phyloP scores from a whole-genome alignment of 2,113 vertebrate genomes.

The Tragelaphus buxtoni region DNA sequence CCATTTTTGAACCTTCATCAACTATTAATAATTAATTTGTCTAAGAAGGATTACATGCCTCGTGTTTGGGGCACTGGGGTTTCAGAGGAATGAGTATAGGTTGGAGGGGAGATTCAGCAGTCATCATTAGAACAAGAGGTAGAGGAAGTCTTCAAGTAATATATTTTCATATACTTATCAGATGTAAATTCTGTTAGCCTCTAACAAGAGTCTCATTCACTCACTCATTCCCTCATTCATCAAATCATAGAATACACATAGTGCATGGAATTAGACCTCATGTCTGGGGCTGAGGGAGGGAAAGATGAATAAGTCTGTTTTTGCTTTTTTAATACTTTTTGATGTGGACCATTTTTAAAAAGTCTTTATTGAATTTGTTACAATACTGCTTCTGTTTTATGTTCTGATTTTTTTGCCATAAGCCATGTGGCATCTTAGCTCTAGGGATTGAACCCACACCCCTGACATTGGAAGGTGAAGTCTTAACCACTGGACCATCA shows the following conservation, averaged over 20 bases:
- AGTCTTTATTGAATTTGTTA: neutral
- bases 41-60: neutral
- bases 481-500: neutral
- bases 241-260: neutral
- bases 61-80: neutral
- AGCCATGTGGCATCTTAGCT: neutral
- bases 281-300: neutral
- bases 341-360: neutral
- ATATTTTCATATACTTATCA: neutral
- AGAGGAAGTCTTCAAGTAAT: neutral
- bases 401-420: neutral
- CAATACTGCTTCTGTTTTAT: neutral
- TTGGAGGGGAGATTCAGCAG: neutral
- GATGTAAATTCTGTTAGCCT: neutral
- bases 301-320: neutral
- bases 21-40: neutral
- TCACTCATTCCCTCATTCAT: neutral
- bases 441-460: neutral
- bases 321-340: neutral
- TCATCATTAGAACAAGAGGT: neutral
- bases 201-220: neutral
- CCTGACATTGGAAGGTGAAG: neutral
- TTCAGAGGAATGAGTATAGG: neutral
- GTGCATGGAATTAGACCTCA: neutral
- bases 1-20: neutral